A percentile compares a stretch with the other conserved stretches of the same genome.
Conservation (phyloP, 2,113 vertebrate species). For the Nymphicus hollandicus region DNA sequence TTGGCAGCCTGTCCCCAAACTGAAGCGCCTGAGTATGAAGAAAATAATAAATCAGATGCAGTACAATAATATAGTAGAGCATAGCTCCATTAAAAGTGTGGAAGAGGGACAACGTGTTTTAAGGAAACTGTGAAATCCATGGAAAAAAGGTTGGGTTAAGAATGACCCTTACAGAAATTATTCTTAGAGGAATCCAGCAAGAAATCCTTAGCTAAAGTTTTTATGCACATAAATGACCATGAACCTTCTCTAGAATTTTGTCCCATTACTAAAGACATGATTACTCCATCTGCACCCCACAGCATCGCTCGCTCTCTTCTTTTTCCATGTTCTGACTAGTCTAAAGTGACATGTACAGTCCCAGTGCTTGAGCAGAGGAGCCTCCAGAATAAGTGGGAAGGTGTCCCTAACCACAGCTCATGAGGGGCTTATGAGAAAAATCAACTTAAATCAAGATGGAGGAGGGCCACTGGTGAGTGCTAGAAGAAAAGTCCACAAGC, state of each 20-base stretch:
- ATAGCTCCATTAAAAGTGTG: neutral
- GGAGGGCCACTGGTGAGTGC: neutral
- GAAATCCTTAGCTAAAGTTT: neutral
- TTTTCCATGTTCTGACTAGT: neutral
- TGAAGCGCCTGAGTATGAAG: neutral
- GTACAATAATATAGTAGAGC: neutral
- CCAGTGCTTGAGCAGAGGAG: neutral
- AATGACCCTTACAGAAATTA: neutral
- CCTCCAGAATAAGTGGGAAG: neutral
- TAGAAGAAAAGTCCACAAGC: neutral
- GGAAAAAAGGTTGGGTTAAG: neutral
- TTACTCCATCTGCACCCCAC: neutral
- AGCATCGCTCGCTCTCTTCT: too few species aligned
- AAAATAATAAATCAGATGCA: neutral
- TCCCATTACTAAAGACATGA: accelerated
- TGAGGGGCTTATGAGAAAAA: neutral
- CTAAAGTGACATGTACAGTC: neutral
- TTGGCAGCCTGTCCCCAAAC: neutral
- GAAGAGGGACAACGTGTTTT: accelerated
- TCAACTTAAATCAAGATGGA: accelerated
- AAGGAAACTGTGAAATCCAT: neutral
- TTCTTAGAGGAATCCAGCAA: neutral
- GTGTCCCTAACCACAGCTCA: neutral
- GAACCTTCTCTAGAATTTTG: neutral
- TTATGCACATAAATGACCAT: neutral